Evolutionary conservation across 2,888 invertebrate species (phyloP), one percentile per base, ranked within the genome.

Genomic region (Scotopteryx bipunctaria): DNA sequence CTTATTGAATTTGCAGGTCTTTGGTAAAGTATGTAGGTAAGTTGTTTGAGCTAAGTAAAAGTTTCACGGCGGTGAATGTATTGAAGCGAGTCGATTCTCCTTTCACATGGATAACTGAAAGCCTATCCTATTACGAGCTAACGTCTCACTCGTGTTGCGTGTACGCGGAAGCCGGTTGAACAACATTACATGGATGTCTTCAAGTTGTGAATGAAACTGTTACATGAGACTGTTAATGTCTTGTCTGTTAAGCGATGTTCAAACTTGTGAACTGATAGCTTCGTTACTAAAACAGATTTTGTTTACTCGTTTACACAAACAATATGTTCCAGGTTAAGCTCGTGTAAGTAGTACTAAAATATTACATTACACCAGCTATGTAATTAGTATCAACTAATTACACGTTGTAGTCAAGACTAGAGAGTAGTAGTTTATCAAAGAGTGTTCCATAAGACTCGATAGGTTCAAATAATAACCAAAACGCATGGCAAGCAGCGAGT

Each of bases 401-500:
- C n/a, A n/a, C n/a, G n/a, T n/a, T n/a, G n/a, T n/a, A n/a, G n/a
- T n/a, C n/a, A n/a, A n/a, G n/a, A n/a, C n/a, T n/a, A n/a, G n/a
- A n/a, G n/a, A n/a, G n/a, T n/a, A n/a, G n/a, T 15, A 2, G 15
- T 15, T 27, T 5, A 11, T 11, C 11, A 27, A 15, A 8, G 32
- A 15, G 3, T 14, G 31, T 31, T 31, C 2, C 15, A 32, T 46
- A 35, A n/a, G 25, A 33, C 36, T 17, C 25, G 27, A 43, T 47
- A 31, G 32, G 48, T 59, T 31, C 47, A 58, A 52, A 40, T 52
- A 45, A 50, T 67, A 68, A 70, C 64, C 66, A 66, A 80, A 82
- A 68, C 66, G 83, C 84, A 64, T 64, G 54, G 73, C 71, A 72
- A 81, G 84, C 85, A 81, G 71, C 69, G 69, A 78, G 76, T 80